Conservation (phyloP, 2,113 vertebrate species). For the Atlantisia rogersi region DNA sequence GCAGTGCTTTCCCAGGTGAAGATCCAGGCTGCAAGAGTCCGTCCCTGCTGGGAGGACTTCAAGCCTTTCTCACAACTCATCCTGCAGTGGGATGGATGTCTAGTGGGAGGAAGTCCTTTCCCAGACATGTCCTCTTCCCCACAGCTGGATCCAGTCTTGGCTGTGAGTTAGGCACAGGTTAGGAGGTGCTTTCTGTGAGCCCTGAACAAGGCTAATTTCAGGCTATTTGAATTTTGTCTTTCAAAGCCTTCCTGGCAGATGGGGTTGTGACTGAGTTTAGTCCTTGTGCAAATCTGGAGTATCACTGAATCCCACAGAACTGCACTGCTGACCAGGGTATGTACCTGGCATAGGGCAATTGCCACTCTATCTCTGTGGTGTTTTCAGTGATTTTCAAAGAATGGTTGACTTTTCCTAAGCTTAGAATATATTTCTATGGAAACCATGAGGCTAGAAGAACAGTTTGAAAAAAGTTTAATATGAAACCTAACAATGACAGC, state of each 20-base stretch:
- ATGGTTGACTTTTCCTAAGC: constrained; percentile 26
- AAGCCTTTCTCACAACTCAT: neutral
- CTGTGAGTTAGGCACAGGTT: neutral
- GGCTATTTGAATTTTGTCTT: neutral
- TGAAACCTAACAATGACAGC: neutral
- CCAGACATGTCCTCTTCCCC: neutral
- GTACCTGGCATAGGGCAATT: neutral
- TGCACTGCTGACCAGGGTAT: fast-evolving
- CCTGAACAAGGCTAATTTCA: neutral
- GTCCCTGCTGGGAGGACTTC: neutral
- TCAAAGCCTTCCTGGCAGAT: neutral
- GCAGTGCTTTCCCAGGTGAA: neutral
- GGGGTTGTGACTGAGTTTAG: neutral
- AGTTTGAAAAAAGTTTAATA: neutral
- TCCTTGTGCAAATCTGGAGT: neutral
- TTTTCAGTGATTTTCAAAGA: neutral
- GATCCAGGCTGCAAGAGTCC: neutral
- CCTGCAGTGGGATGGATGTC: neutral
- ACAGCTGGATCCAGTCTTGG: neutral
- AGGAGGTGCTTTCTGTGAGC: neutral
- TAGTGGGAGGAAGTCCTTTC: neutral
- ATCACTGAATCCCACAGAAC: neutral
- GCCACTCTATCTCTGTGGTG: neutral
- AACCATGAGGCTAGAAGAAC: constrained; percentile 7
- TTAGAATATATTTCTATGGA: constrained; percentile 41